A percentile compares a stretch with the other conserved stretches of the same genome.
These are phyloP conservation scores for Epinephelus malabaricus DNA, from an alignment of 2,797 vertebrate species.

Conservation along the genomic window DNA sequence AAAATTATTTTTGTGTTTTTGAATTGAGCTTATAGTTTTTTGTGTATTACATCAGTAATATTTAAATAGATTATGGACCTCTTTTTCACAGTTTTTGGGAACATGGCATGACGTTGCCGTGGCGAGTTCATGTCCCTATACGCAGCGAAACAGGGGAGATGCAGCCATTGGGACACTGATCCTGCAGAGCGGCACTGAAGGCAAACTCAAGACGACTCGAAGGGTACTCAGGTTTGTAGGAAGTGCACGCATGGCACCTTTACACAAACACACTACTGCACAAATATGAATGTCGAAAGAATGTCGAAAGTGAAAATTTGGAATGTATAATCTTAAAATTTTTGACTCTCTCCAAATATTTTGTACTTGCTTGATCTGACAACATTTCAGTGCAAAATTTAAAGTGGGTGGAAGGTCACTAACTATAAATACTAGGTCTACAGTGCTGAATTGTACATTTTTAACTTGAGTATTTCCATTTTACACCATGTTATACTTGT, in stretches of 20 bases:
- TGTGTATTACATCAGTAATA: not conserved
- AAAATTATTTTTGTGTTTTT: not conserved
- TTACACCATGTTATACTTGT: not conserved
- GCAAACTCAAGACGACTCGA: constrained; percentile 66
- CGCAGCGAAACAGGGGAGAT: constrained; percentile 74
- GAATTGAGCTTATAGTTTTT: not conserved
- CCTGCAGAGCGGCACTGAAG: constrained; percentile 66
- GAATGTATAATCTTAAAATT: too few species aligned
- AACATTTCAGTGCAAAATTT: not conserved
- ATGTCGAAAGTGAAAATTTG: too few species aligned
- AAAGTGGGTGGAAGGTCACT: not conserved
- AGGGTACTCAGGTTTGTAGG: constrained; percentile 68
- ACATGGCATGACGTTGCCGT: constrained; percentile 91
- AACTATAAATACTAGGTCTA: not conserved
- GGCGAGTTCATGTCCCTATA: constrained; percentile 83
- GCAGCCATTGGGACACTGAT: constrained; percentile 85
- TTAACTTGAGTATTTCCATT: not conserved
- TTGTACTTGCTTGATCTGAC: not conserved
- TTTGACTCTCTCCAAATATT: not conserved
- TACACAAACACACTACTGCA: not conserved
- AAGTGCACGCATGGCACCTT: not conserved
- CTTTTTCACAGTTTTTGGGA: constrained; percentile 87
- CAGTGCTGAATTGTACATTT: not conserved
- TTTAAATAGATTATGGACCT: not conserved
- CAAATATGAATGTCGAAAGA: too few species aligned